Evolutionary conservation across 2,113 vertebrate genomes (phyloP), one percentile per base, ranked within the genome.

Genomic region (Spermophilus dauricus): DNA sequence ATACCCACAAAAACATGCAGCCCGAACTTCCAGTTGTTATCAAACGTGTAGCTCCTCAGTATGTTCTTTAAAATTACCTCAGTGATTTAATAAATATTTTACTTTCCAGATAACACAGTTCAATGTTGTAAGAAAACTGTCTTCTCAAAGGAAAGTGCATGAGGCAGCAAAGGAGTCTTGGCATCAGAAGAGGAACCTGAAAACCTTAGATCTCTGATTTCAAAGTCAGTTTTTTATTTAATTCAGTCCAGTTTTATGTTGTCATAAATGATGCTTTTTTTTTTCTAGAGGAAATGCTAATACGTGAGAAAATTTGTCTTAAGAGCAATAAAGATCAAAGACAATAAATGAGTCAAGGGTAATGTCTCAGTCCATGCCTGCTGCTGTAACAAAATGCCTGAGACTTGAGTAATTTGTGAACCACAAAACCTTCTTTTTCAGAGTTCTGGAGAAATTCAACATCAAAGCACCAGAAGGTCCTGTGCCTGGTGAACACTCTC

Each of bases 41-140:
- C 51, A 75, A 95, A 75, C 58, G 39, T 53, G 39, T 28, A 95
- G 53, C 7, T 95, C 56, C 48, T 81, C 51, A 32, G 39, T 37
- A 88, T 77, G 78, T 53, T 95, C n/a, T 75, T 75, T 76, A 56
- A 92, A 78, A 90, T 93, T n/a, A 76, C 13, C 39, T 56, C 72
- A 85, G n/a, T 63, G 56, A 56, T 53, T 85, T 76, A 73, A 87
- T 89, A 78, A 90, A 39, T 80, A 70, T 75, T 73, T 80, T 63
- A 39, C 30, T 84, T 92, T 37, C 20, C 22, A 75, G 53, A 75
- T 34, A 75, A 78, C 34, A 72, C 2, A 26, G 73, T 45, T 76
- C 48, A 91, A 51, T 85, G 34, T 39, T 75, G 87, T 80, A 90
- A 95, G 65, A 45, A 93, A 82, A 26, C 56, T 90, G 28, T 30